Base-by-base conservation (phyloP, 2,113 vertebrate genomes). In the Syrmaticus mikado region DNA sequence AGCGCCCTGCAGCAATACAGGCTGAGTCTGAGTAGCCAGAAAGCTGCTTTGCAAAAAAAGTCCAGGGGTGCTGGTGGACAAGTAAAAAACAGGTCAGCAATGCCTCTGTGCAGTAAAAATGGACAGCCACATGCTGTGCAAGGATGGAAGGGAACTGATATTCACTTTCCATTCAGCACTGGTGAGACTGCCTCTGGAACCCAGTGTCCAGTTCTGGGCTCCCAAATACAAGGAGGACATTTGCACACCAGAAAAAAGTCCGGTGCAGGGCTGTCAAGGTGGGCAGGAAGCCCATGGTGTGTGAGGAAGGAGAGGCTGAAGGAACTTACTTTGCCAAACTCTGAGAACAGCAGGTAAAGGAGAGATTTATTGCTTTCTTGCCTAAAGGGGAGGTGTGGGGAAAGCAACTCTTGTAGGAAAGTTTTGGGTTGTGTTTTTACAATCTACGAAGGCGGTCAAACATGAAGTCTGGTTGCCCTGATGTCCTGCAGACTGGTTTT, bases 251-350 rank as follows among this genome's bases (percentile, higher is more conserved):
- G 46, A 78, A 14, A 12, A 53, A 36, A 71, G 36, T 40, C 30
- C 50, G 46, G 22, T 7, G 30, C 1, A 5, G 61, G 40, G 38
- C 50, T 52, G 58, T 13, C 19, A 45, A 75, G 58, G 4, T 34
- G 25, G 20, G 0, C 46, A 45, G 15, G 57, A 18, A 45, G 71
- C 24, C 24, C 18, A 20, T 1, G 4, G 20, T 30, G 36, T 3
- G 40, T 4, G 3, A 43, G n/a, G 28, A 4, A 43, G 38, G 25
- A 75, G n/a, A 38, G 30, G 48, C 48, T 1, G 1, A 57, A 25
- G 30, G 19, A 87, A 71, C 61, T 61, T 34, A 3, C 25, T 7
- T 36, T 57, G 41, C 66, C 43, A 68, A 94, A 6, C 38, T 68
- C 46, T 0, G 1, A 71, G 46, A 64, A 55, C 6, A 57, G 28